Evolutionary conservation across 2,797 vertebrate species (phyloP), one percentile per base, ranked within the genome.

Genomic region (Rhinogobio ventralis): DNA sequence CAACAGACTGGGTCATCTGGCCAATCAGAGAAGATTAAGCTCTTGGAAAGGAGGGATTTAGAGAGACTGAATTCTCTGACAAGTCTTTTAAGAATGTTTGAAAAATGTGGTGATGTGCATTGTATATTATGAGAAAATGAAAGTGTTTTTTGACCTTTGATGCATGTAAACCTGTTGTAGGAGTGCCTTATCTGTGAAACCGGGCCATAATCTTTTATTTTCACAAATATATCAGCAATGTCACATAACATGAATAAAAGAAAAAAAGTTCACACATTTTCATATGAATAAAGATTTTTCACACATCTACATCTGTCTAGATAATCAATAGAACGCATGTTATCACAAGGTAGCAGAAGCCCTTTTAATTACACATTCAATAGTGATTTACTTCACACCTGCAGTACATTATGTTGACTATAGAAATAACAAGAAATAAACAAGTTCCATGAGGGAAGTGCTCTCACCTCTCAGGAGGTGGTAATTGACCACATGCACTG

Each of bases 311-410:
- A 36, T 53, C 20, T 57, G 20, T 39, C 20, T 57, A n/a, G 51
- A n/a, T 1, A 9, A 57, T 57, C 30, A 76, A 55, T 36, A 75
- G 30, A n/a, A n/a, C 2, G 11, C 30, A 75, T n/a, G 51, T 5
- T 39, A 55, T 57, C 51, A 39, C 30, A 33, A 33, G 28, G 19
- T 23, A 10, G 5, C 19, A 76, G 23, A 36, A 36, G 51, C 30
- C 7, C 30, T 57, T 51, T 8, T 75, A 75, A 39, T 75, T 39
- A n/a, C 4, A 30, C 9, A 73, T 19, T 30, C 17, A 51, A 51
- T 39, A 39, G 7, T 76, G 14, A 76, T 76, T 76, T 57, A 53
- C 10, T 55, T 36, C 23, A 36, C 30, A 75, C 30, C 72, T 75
- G 3, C 30, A 11, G 5, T 25, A 30, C 45, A 57, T n/a, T 57